Base-by-base conservation (phyloP, 2,888 invertebrate species). In the Stenodema calcarata region DNA sequence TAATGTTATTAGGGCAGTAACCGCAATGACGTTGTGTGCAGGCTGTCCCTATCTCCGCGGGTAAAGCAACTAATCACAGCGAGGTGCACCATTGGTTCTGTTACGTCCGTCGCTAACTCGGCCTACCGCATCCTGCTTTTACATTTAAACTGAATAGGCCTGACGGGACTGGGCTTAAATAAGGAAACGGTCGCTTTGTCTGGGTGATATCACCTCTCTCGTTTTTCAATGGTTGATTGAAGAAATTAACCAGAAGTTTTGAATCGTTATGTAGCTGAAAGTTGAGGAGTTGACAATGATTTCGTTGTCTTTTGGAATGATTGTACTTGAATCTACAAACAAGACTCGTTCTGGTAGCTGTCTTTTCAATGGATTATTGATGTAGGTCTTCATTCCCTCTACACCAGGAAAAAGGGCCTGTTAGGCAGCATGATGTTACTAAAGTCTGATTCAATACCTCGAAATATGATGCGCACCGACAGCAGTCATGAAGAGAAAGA, bases 1-100 rank as follows among this genome's bases (percentile, higher is more conserved):
- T 54, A 86, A 79, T 69, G 86, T 86, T 86, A 86, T 86, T 86
- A 86, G 86, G 78, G 78, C 79, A 79, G 86, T 41, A 75, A 85
- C 85, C 85, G 85, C 85, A 85, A 86, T 78, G 78, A 50, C 86
- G 78, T 73, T 84, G 84, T 73, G 80, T 80, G 80, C 80, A 80
- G 80, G 14, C 80, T 80, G 80, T 80, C 80, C 54, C 80, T 80
- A 80, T 80, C 42, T 80, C 80, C 80, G 50, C 14, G n/a, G 80
- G 28, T 54, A 30, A 80, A 80, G 80, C 80, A 54, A 80, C 80
- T 80, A 80, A 80, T 80, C 80, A 80, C 80, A 16, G 50, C 54
- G 80, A 80, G 80, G 80, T 80, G 80, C 80, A 80, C 80, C 80
- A 80, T 80, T 80, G 80, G 80, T 54, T 50, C 80, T 80, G 80